phyloP scores from a whole-genome alignment of 2,113 vertebrate species.

The Anseranas semipalmata region DNA sequence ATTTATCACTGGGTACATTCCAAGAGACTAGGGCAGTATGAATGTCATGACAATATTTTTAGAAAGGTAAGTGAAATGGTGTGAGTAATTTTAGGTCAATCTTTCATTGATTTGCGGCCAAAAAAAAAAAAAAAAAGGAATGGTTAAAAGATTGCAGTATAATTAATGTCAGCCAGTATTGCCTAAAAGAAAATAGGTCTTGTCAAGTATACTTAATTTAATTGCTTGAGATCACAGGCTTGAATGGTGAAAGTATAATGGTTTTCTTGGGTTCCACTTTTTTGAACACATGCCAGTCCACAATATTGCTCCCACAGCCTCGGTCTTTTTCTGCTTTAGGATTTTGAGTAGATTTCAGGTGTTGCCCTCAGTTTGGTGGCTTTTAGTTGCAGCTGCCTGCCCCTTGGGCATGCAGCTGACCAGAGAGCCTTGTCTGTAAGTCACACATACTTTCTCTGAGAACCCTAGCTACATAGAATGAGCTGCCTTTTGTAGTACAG shows the following conservation, averaged over 20 bases:
- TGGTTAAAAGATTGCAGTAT: background rate
- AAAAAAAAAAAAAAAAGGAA: background rate
- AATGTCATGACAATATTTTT: background rate
- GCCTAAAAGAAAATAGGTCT: background rate
- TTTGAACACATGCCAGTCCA: background rate
- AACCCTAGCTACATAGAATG: background rate
- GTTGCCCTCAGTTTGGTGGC: background rate
- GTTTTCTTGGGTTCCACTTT: background rate
- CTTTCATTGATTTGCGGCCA: background rate
- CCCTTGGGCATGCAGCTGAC: background rate
- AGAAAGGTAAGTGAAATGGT: background rate
- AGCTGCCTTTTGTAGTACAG: background rate
- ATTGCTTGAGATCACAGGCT: constrained; percentile 12
- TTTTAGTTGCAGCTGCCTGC: background rate
- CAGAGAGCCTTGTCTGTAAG: background rate
- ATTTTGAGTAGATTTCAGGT: background rate
- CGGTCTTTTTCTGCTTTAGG: background rate
- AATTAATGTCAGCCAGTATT: constrained; percentile 4
- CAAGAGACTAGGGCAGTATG: background rate
- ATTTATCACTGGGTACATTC: accelerated
- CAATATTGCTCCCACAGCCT: background rate
- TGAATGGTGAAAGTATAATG: background rate
- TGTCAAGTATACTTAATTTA: background rate
- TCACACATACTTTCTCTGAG: background rate
- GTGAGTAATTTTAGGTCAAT: constrained; percentile 8